Evolutionary conservation across 2,113 vertebrate genomes (phyloP).

Genomic region (Ochotona princeps): DNA sequence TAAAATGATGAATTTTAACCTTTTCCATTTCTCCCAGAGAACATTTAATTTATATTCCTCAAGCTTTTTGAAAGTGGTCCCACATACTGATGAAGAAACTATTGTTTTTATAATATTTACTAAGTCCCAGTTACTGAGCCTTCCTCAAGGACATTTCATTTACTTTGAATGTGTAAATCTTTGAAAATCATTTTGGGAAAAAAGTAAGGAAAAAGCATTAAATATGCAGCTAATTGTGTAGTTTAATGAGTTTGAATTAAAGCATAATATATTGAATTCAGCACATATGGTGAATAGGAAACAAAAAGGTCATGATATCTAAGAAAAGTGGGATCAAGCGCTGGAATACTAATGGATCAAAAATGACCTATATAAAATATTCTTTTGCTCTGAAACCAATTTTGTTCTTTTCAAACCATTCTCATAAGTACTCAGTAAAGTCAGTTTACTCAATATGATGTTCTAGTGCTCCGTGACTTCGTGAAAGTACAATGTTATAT

Average conservation of each 20-base stretch:
- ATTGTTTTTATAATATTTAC: conserved; percentile 89
- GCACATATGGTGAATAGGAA: conserved; percentile 78
- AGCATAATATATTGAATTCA: conserved; percentile 71
- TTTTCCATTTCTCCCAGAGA: conserved; percentile 88
- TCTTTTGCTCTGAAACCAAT: conserved; percentile 53
- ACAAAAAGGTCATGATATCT: conserved; percentile 81
- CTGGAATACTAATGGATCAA: conserved; percentile 78
- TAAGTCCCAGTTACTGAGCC: conserved; percentile 79
- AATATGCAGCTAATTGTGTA: conserved; percentile 63
- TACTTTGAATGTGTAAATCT: conserved; percentile 77
- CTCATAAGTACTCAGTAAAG: conserved; percentile 63
- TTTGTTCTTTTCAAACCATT: conserved; percentile 62
- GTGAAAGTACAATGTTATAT: conserved; percentile 26
- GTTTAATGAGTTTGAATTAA: conserved; percentile 82
- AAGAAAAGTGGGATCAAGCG: conserved; percentile 66
- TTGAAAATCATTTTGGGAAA: conserved; percentile 66
- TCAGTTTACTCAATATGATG: conserved; percentile 12
- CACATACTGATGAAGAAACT: conserved; percentile 89
- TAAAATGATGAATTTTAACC: conserved; percentile 92
- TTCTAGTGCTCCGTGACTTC: conserved; percentile 57
- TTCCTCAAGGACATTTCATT: conserved; percentile 85
- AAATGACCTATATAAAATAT: conserved; percentile 62
- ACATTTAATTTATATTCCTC: conserved; percentile 90
- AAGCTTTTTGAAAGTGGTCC: conserved; percentile 84
- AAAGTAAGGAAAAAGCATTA: conserved; percentile 70